Conservation (phyloP, 2,888 invertebrate genomes). For the Heliconius sara region DNA sequence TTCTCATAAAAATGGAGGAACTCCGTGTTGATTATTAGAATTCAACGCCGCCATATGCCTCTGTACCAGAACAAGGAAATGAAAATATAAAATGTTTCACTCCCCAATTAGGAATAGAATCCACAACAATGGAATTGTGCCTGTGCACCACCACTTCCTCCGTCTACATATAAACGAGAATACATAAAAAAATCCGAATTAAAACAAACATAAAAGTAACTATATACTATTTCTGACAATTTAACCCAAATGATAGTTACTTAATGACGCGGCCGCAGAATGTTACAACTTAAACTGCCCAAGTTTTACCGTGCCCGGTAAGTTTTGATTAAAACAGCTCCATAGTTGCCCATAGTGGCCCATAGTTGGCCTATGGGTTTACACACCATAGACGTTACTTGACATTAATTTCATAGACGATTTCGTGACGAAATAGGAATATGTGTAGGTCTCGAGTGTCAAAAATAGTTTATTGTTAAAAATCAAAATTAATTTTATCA, state of each 20-base stretch:
- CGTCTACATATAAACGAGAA: background rate
- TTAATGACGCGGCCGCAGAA: constrained; percentile 34
- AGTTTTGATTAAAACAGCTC: constrained; percentile 44
- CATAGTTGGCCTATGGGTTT: constrained; percentile 33
- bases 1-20: no score
- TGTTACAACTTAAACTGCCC: constrained; percentile 35
- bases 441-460: background rate
- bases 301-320: constrained; percentile 37
- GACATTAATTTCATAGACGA: background rate
- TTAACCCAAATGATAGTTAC: constrained; percentile 17
- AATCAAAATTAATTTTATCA: no score
- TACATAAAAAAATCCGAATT: background rate
- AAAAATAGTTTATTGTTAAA: background rate
- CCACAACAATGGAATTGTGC: no score
- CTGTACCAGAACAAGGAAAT: no score
- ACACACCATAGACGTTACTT: constrained; percentile 25
- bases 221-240: constrained; percentile 9
- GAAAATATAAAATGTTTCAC: no score
- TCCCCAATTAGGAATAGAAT: no score
- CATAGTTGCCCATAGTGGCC: constrained; percentile 20
- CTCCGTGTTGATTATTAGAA: no score
- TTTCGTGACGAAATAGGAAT: background rate
- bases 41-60: no score
- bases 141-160: no score
- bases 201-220: background rate